phyloP scores from a whole-genome alignment of 1,140 invertebrate genomes.

The Akabosia matsudoensis region DNA sequence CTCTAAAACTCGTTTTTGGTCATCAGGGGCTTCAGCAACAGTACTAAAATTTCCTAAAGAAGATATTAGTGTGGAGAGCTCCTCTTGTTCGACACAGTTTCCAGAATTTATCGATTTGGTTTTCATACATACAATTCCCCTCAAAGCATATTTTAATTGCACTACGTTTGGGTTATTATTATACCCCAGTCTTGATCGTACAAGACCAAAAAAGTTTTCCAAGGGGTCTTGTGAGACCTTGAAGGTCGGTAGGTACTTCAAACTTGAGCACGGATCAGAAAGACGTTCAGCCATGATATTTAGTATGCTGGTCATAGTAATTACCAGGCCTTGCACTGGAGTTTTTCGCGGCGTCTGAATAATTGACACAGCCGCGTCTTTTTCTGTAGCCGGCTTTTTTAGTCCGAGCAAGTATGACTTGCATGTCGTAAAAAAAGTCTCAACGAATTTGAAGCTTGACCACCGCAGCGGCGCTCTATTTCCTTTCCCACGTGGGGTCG shows the following conservation, averaged over 20 bases:
- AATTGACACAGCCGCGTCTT: too few species aligned
- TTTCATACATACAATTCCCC: neutral
- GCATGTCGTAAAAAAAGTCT: neutral
- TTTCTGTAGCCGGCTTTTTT: too few species aligned
- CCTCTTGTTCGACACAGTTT: neutral
- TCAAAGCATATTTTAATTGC: neutral
- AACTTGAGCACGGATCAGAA: neutral
- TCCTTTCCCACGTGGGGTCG: neutral
- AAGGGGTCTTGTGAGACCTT: slow-evolving; percentile 52
- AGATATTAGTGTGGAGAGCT: neutral
- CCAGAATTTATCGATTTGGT: neutral
- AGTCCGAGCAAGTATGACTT: neutral
- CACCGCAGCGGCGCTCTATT: slow-evolving; percentile 42
- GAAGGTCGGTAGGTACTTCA: slow-evolving; percentile 45
- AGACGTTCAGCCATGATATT: neutral
- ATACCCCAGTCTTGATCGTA: slow-evolving; percentile 49
- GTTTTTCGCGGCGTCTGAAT: too few species aligned
- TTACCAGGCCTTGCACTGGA: slow-evolving; percentile 47
- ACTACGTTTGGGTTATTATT: slow-evolving; percentile 51
- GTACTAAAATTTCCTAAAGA: neutral
- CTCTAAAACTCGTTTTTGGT: neutral
- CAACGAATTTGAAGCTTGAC: neutral
- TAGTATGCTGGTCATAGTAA: slow-evolving; percentile 35
- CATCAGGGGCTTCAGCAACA: neutral
- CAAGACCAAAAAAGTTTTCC: slow-evolving; percentile 51